phyloP scores from a whole-genome alignment of 2,888 invertebrate genomes.

The Scelioninae gen. 2 region DNA sequence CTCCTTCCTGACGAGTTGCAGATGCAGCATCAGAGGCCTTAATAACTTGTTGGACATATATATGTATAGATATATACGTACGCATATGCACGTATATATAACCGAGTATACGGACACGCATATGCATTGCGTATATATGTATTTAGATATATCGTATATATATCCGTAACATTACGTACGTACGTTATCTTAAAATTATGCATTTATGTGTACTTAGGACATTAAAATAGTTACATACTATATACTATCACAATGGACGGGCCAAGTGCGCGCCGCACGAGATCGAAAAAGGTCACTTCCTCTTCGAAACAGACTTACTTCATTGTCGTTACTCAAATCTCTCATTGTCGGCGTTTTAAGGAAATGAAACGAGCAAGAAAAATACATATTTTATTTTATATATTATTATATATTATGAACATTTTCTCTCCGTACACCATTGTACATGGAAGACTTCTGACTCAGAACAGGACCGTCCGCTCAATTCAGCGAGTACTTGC shows the following conservation, averaged over 20 bases:
- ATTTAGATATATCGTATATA: slow-evolving; percentile 31
- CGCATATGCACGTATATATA: slow-evolving; percentile 51
- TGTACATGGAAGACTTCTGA: slow-evolving; percentile 61
- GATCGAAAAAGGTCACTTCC: slow-evolving; percentile 60
- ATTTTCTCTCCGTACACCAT: slow-evolving; percentile 54
- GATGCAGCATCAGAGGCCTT: slow-evolving; percentile 62
- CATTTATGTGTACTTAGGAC: slow-evolving; percentile 66
- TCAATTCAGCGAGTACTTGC: slow-evolving; percentile 34
- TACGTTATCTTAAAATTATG: slow-evolving; percentile 57
- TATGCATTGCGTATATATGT: slow-evolving; percentile 19
- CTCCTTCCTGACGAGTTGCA: slow-evolving; percentile 40
- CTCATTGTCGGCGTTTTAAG: slow-evolving; percentile 47
- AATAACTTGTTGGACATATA: slow-evolving; percentile 60
- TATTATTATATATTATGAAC: slow-evolving; percentile 55
- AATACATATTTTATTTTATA: slow-evolving; percentile 44
- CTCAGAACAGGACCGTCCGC: slow-evolving; percentile 51
- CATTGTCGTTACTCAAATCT: slow-evolving; percentile 52
- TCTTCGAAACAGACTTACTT: slow-evolving; percentile 54
- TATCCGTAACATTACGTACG: slow-evolving; percentile 54
- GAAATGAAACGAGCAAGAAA: slow-evolving; percentile 46
- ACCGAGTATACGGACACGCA: too few relatives aligned
- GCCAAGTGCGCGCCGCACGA: slow-evolving; percentile 61
- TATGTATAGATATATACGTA: slow-evolving; percentile 12
- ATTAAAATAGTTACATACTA: slow-evolving; percentile 67
- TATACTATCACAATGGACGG: slow-evolving; percentile 71